Base-by-base conservation (phyloP, 2,888 invertebrate genomes). In the Frankliniella intonsa region DNA sequence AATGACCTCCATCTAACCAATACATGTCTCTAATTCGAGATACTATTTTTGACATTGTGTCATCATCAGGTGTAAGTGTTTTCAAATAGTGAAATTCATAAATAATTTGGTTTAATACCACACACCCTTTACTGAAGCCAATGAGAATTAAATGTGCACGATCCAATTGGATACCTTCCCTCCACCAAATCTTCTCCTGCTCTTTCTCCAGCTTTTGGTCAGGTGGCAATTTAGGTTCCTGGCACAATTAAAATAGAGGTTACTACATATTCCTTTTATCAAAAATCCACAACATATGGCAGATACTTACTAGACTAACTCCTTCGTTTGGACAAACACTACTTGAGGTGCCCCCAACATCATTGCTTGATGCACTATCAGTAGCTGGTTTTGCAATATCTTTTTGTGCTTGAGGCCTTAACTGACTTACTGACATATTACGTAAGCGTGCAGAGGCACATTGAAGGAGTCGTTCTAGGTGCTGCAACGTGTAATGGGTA, bases 91-190 rank as follows among this genome's bases (percentile, higher is more conserved):
- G 92, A 88, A 96, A 93, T 89, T 97, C 97, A 87, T 94, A 93
- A 81, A 97, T 90, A 85, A 97, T 90, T 90, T 97, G 97, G 90
- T 97, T 97, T 86, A 97, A 91, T 83, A 97, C 97, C 83, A 96
- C 95, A 88, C 96, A 96, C 83, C 97, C 97, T 90, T 97, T 97
- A 89, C 97, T 97, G 88, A 97, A 97, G 3, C 95, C 97, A 83
- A 96, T 90, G 84, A 96, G 87, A 80, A 90, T 90, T 83, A 94
- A 88, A 84, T 90, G 88, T 8, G 90, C 89, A 86, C 91, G 90
- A 86, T 92, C 91, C 86, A 93, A 87, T 55, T 90, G 88, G 25
- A 92, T 87, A 83, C 88, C 88, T 81, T 91, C 90, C 0, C 90
- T 88, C 92, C 92, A 92, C 91, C 92, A 91, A 22, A 80, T 80